Base-by-base conservation (phyloP, 1,140 invertebrate genomes). In the Leucophenga varia region DNA sequence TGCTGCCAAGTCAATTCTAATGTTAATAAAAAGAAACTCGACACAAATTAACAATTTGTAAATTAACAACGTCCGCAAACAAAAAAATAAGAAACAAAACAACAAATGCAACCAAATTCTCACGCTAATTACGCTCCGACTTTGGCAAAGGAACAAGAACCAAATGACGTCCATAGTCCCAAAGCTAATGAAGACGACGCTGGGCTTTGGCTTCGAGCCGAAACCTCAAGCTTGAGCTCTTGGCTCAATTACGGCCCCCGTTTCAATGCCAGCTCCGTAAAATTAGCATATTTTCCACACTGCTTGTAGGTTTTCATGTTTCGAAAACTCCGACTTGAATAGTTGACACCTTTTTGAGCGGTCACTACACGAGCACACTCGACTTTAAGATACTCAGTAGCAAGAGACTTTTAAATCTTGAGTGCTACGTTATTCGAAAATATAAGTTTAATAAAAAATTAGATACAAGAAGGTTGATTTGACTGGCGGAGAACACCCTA, bases 321-420 rank as follows among this genome's bases (percentile, higher is more conserved):
- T 10, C 32, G 42, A 30, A 50, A 54, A 59, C 39, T 49, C 39
- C 42, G 39, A 64, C 50, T 43, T 36, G 30, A 65, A 61, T 63
- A 67, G 63, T 67, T 67, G 63, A 63, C 63, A 67, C 63, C 63
- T 67, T 57, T 52, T 45, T 38, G 38, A 49, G 47, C 49, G 31
- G 13, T 25, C 22, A 25, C 10, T 5, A 10, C 22, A 25, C 22
- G 10, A 10, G 22, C 22, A 10, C 5, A 25, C 5, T n/a, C n/a
- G n/a, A n/a, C n/a, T n/a, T n/a, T n/a, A n/a, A n/a, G n/a, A n/a
- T n/a, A n/a, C n/a, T n/a, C n/a, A n/a, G n/a, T n/a, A n/a, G n/a
- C n/a, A n/a, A n/a, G n/a, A n/a, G n/a, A n/a, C n/a, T n/a, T n/a
- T n/a, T n/a, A n/a, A n/a, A n/a, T n/a, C n/a, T n/a, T n/a, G n/a